Base-by-base conservation (phyloP, 2,797 vertebrate species). In the Mycteria americana region DNA sequence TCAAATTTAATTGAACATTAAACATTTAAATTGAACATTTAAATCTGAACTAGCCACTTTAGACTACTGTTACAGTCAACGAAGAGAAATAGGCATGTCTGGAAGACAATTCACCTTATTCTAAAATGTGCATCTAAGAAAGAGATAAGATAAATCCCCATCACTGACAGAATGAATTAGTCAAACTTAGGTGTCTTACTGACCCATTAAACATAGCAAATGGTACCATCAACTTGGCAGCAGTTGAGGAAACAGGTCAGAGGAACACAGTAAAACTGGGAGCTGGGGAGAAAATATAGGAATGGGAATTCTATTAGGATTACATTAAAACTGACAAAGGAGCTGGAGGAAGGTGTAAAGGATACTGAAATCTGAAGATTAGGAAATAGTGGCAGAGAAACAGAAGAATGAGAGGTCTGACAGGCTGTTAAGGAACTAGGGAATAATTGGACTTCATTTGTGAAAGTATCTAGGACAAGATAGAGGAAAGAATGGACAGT, bases 1-100 rank as follows among this genome's bases (percentile, higher is more conserved):
- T 84, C 62, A 85, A 89, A 81, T 84, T 68, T 95, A 90, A 88
- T 57, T 83, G 45, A 92, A 90, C 50, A 75, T 68, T 88, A 88
- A 90, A 75, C 57, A 86, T 69, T 83, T 68, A 95, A 88, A 95
- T 51, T 67, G 62, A 92, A 57, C 25, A 88, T 89, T 81, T 88
- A 65, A 67, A 95, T 72, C 59, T 81, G 53, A 94, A 93, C 70
- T 78, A 78, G 41, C 43, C 53, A 72, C 65, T 95, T 85, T 14
- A 89, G 18, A 77, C 27, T 77, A 64, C 53, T 60, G 41, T 41
- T 88, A 80, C 12, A 56, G 23, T 68, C 69, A 57, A 2, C 39
- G 18, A 95, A 87, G 43, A 93, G 24, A 92, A 95, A 90, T 2
- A 68, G 62, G 11, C 33, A 68, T 2, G 50, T 54, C 65, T 78